Conservation (phyloP, 2,888 invertebrate genomes). For the Drosophila testacea region DNA sequence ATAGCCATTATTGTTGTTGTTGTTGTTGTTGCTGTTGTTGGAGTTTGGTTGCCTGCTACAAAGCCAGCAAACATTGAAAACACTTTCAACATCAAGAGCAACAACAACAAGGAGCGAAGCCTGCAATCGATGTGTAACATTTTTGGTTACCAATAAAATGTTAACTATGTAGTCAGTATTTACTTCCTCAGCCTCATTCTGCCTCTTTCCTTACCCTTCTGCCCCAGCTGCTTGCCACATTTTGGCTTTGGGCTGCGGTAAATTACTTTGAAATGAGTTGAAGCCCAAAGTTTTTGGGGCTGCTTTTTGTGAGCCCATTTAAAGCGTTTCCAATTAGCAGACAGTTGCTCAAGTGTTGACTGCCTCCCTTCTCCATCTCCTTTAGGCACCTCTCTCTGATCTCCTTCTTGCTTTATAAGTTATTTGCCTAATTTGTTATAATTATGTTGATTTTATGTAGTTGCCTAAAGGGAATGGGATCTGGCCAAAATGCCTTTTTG, state of each 20-base stretch:
- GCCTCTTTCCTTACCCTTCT: neutral
- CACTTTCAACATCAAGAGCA: constrained; percentile 64
- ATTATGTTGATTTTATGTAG: constrained; percentile 75
- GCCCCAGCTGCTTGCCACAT: neutral
- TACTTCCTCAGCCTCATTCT: neutral
- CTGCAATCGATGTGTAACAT: constrained; percentile 71
- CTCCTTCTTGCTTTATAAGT: constrained; percentile 33
- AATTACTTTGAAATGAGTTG: constrained; percentile 77
- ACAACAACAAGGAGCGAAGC: constrained; percentile 20
- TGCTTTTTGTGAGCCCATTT: constrained; percentile 46
- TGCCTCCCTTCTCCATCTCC: neutral
- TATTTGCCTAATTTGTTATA: constrained; percentile 75
- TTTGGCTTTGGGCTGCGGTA: constrained; percentile 58
- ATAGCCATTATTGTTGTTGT: constrained; percentile 36
- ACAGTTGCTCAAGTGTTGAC: constrained; percentile 45
- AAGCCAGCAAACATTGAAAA: constrained; percentile 68
- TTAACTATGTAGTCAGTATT: constrained; percentile 49
- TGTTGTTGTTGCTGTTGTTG: constrained; percentile 19
- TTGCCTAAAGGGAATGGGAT: constrained; percentile 29
- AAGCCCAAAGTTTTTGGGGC: constrained; percentile 51
- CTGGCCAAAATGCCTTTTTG: constrained; percentile 45
- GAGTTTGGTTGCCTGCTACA: constrained; percentile 29
- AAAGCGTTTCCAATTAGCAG: constrained; percentile 74
- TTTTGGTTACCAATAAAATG: constrained; percentile 80
- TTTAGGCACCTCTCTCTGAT: neutral